Base-by-base conservation (phyloP, 2,113 vertebrate genomes). In the Ochotona princeps region DNA sequence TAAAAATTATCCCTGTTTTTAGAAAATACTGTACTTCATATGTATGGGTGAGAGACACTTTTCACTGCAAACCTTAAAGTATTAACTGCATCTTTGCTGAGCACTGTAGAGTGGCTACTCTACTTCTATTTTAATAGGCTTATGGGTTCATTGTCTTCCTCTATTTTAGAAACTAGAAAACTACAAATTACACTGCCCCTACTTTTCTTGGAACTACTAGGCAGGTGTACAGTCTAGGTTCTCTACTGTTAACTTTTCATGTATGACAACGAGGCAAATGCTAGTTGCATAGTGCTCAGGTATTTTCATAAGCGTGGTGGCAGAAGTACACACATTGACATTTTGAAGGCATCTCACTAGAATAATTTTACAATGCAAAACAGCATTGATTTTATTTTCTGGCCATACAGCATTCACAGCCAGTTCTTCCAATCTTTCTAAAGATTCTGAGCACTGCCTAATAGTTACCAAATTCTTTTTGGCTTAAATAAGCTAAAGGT, bases 121-220 rank as follows among this genome's bases (percentile, higher is more conserved):
- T 11, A 28, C 30, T 91, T 20, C 26, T 30, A 79, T 83, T 74
- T n/a, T 60, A 84, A 8, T 28, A 32, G 11, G 10, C 54, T 61
- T 28, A 26, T 10, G 60, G n/a, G n/a, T n/a, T n/a, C 82, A 14
- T 61, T 65, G 2, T 47, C 30, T 28, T 83, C 32, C 18, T 49
- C 32, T 81, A 44, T 81, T 94, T 86, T 28, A 82, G 69, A 92
- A 90, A 47, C 17, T 51, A 23, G 7, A 17, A 17, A 83, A 83
- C 23, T 81, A 49, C 81, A 85, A 75, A n/a, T n/a, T n/a, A 4
- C 32, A 88, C 18, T 80, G 7, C n/a, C 7, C 20, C 23, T 30
- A 89, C n/a, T n/a, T 54, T 89, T 26, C 84, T 78, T 86, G 23
- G 3, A 89, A 73, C 26, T 66, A 78, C 2, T 25, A 28, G 60